phyloP scores from a whole-genome alignment of 1,140 invertebrate genomes.

The Scaptomyza pallida region DNA sequence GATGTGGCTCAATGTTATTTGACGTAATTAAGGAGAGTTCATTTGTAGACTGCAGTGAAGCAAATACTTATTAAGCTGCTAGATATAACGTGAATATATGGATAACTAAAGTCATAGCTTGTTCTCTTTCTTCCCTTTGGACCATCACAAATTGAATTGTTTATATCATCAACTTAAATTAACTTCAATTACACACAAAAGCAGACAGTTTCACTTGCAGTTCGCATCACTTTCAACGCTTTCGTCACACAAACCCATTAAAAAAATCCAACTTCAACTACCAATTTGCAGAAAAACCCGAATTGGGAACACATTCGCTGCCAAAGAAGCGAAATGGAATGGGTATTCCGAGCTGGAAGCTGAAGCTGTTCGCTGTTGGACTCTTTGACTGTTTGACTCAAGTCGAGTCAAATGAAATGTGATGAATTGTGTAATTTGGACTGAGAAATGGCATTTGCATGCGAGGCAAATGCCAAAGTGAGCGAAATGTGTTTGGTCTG shows the following conservation, averaged over 20 bases:
- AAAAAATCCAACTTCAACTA: conserved; percentile 38
- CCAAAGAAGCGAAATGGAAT: background rate
- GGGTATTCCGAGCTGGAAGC: conserved; percentile 10
- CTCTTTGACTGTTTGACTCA: conserved; percentile 55
- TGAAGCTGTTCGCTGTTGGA: conserved; percentile 13
- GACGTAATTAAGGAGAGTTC: background rate
- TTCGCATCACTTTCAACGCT: conserved; percentile 38
- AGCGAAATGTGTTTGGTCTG: conserved; percentile 60
- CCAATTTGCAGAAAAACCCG: conserved; percentile 48
- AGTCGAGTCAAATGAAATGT: conserved; percentile 74
- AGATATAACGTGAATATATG: no score
- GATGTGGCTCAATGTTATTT: background rate
- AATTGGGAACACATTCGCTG: conserved; percentile 44
- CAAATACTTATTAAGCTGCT: no score
- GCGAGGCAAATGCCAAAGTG: conserved; percentile 56
- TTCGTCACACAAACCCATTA: conserved; percentile 70
- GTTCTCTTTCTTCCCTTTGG: background rate
- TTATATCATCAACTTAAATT: conserved; percentile 45
- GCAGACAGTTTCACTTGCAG: conserved; percentile 1
- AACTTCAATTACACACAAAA: conserved; percentile 52
- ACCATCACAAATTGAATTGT: conserved; percentile 38
- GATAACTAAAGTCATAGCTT: no score
- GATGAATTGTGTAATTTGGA: conserved; percentile 83
- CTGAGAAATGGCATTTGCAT: conserved; percentile 76
- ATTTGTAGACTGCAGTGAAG: no score